Base-by-base conservation (phyloP, 2,888 invertebrate genomes). In the Aspidiotus destructor region DNA sequence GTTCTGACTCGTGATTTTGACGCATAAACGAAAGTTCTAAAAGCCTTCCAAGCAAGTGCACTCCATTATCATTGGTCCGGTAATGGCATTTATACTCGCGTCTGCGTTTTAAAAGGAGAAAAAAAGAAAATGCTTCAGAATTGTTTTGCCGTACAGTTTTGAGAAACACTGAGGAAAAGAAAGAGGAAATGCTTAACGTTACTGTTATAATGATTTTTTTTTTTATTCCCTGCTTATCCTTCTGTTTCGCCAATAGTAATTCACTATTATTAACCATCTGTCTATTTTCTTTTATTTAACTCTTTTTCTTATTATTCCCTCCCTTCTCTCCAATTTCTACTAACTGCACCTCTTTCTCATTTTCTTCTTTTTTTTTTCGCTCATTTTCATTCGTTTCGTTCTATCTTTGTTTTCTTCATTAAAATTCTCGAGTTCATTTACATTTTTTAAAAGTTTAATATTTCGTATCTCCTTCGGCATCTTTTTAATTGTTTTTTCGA, bases 401-500 rank as follows among this genome's bases (percentile, higher is more conserved):
- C 57, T 65, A 65, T 65, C 65, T 68, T 61, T 61, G 54, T 60
- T 68, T 68, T 68, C 68, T 60, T 61, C 68, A 60, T 68, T 68
- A 68, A 61, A 68, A 68, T 68, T 61, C 68, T 53, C 60, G 62
- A 61, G 61, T 68, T 68, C 68, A 68, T 68, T 68, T 68, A 68
- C 68, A 68, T 68, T 68, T 68, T 68, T 68, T 61, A 68, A 62
- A 68, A 68, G 55, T 69, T 63, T 57, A 62, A 61, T 63, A 61
- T 62, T 69, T 48, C 13, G 48, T 69, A 62, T 69, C 62, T 60
- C 64, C 69, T 52, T 52, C 60, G 63, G 64, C 68, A 61, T 61
- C 62, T 69, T 69, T 71, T 62, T 60, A 62, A 69, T 71, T 71
- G 70, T 71, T 69, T 60, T 64, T 60, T 55, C 52, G 62, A 40